Percentiles rank a stretch among this genome's conserved stretches.
Evolutionary conservation across 2,888 invertebrate species (phyloP).

Genomic region (Eristalis arbustorum): DNA sequence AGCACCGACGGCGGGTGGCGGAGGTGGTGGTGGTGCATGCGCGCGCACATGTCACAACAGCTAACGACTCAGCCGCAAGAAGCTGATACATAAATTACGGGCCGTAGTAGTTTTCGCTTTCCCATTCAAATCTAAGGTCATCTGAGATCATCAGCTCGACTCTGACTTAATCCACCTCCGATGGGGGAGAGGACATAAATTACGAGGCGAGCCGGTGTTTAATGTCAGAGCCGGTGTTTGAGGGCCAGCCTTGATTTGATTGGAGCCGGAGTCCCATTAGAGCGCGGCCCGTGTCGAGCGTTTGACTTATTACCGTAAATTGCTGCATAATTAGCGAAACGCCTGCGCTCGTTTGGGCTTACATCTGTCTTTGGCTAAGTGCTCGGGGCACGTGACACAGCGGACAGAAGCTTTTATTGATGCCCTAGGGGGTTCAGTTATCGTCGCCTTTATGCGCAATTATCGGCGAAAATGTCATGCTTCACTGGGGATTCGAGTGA

Average conservation of each 20-base stretch:
- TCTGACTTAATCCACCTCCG: slow-evolving; percentile 64
- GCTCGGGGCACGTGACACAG: background rate
- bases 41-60: slow-evolving; percentile 38
- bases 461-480: background rate
- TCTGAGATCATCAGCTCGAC: slow-evolving; percentile 63
- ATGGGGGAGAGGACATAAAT: slow-evolving; percentile 57
- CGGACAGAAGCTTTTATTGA: background rate
- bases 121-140: slow-evolving; percentile 60
- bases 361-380: background rate
- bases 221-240: slow-evolving; percentile 25
- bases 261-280: slow-evolving; percentile 45
- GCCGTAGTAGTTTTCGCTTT: slow-evolving; percentile 8
- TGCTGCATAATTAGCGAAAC: slow-evolving; percentile 18
- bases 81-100: slow-evolving; percentile 63
- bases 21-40: slow-evolving; percentile 6
- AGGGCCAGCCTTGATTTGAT: slow-evolving; percentile 46
- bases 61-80: background rate
- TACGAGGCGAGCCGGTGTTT: slow-evolving; percentile 46
- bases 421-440: background rate
- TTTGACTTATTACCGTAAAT: slow-evolving; percentile 66
- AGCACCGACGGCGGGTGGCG: background rate
- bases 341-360: background rate
- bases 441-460: background rate
- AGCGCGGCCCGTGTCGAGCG: slow-evolving; percentile 50
- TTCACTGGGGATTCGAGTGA: background rate